These are phyloP conservation scores for Pristionchus japonicus DNA, from an alignment of 2,888 invertebrate genomes.

Conservation along the genomic window DNA sequence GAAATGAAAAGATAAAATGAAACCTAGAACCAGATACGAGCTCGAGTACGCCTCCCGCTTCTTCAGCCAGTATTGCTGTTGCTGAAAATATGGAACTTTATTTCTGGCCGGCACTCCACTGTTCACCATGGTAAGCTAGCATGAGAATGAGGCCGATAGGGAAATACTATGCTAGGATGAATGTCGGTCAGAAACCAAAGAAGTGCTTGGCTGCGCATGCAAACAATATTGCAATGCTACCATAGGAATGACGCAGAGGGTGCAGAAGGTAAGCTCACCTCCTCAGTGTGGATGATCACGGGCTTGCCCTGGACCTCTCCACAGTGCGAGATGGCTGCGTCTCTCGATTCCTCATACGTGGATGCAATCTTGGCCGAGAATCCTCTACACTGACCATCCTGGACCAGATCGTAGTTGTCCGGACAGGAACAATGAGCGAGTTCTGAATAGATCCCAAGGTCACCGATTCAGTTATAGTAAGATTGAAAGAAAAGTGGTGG, in stretches of 20 bases:
- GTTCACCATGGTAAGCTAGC: too few species aligned
- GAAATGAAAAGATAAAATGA: too few species aligned
- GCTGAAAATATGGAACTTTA: neutral
- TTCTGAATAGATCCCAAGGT: too few species aligned
- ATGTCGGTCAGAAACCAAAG: too few species aligned
- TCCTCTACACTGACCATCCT: neutral
- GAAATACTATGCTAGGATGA: too few species aligned
- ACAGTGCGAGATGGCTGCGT: neutral
- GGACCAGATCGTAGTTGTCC: neutral
- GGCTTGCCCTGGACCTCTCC: neutral
- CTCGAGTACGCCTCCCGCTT: neutral
- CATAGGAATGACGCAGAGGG: too few species aligned
- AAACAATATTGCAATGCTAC: too few species aligned
- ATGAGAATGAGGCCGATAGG: too few species aligned
- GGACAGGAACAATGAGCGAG: neutral
- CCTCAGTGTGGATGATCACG: neutral
- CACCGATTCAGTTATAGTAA: neutral
- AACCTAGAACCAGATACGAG: neutral
- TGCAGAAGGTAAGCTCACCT: too few species aligned
- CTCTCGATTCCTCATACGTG: neutral
- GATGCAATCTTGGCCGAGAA: neutral
- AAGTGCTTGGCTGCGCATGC: too few species aligned
- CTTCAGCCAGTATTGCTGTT: neutral
- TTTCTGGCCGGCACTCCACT: too few species aligned
- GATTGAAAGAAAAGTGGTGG: too few species aligned